These are phyloP conservation scores for Onychomys torridus DNA, from an alignment of 2,797 vertebrate species.

Conservation along the genomic window DNA sequence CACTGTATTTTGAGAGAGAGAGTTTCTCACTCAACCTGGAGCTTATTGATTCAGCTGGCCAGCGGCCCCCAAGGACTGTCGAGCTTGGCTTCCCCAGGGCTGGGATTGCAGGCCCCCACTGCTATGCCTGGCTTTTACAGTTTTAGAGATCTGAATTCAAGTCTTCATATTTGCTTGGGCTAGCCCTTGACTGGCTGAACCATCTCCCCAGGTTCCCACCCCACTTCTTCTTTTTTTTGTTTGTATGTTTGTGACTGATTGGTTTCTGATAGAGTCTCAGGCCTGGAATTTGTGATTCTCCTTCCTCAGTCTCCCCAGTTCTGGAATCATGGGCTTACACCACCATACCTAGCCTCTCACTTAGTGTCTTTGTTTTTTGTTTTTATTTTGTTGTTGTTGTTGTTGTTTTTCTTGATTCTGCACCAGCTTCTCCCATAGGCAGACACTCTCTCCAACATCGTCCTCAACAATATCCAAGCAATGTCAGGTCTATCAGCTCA, in stretches of 20 bases:
- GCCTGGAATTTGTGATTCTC: background rate
- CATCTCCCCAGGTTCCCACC: background rate
- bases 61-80: background rate
- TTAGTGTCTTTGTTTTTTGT: fast-evolving
- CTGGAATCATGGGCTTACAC: background rate
- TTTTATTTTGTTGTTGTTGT: too few relatives aligned
- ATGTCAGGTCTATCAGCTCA: background rate
- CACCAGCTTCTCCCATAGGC: background rate
- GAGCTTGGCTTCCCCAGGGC: background rate
- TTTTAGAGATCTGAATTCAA: background rate
- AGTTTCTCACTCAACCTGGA: background rate
- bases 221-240: background rate
- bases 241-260: background rate
- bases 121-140: background rate
- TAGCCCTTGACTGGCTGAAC: background rate
- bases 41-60: background rate
- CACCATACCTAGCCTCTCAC: background rate
- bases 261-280: background rate
- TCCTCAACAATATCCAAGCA: background rate
- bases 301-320: background rate
- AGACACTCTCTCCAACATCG: background rate
- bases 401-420: background rate
- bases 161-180: background rate
- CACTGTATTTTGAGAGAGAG: background rate
- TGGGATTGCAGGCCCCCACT: background rate